Evolutionary conservation across 2,797 vertebrate species (phyloP).

Genomic region (Simalia tracyae): DNA sequence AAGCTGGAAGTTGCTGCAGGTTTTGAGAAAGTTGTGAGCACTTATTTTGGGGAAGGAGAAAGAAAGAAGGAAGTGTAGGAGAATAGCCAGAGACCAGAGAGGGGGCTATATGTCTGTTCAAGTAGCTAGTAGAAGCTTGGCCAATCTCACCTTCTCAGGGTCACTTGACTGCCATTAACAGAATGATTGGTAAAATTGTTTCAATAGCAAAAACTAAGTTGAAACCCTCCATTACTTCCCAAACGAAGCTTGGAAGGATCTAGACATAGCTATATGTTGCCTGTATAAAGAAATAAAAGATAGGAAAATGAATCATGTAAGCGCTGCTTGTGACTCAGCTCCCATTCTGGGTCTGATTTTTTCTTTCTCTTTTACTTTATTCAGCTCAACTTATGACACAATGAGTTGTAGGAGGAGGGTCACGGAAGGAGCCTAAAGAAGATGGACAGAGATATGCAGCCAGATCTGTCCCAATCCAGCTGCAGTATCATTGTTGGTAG

Average conservation of each 20-base stretch:
- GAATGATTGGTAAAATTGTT: background rate
- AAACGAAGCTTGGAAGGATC: background rate
- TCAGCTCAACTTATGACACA: background rate
- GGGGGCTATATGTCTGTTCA: background rate
- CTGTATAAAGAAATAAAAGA: background rate
- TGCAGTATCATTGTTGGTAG: background rate
- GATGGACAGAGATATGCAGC: background rate
- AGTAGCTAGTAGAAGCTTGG: background rate
- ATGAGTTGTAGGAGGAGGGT: background rate
- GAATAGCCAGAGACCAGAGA: background rate
- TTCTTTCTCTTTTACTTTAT: background rate
- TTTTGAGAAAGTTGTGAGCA: background rate
- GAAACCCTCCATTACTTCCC: background rate
- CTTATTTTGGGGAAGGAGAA: background rate
- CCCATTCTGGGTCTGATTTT: background rate
- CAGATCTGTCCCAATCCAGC: background rate
- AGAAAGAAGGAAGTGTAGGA: background rate
- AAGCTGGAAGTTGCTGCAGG: background rate
- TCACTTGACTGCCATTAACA: background rate
- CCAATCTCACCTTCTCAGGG: background rate
- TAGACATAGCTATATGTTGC: background rate
- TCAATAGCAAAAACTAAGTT: background rate
- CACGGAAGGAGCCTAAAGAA: background rate
- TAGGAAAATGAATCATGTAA: background rate
- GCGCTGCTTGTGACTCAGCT: background rate